phyloP scores from a whole-genome alignment of 2,113 vertebrate species.

The Acrocephalus kingi region DNA sequence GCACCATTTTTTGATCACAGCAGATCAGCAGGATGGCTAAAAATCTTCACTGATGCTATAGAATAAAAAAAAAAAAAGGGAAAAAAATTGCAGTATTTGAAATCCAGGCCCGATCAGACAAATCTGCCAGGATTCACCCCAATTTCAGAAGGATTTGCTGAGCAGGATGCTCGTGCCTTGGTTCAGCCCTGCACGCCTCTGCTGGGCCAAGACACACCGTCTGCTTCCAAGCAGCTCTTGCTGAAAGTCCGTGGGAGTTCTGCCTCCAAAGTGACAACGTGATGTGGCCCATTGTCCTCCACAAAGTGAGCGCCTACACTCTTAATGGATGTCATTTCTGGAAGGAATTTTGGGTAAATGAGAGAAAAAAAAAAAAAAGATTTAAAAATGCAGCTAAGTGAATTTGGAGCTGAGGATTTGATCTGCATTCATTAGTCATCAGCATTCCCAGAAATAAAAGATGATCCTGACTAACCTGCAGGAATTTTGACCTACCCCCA shows the following conservation, averaged over 20 bases:
- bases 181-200: not conserved
- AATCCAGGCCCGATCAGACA: not conserved
- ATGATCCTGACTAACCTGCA: not conserved
- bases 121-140: not conserved
- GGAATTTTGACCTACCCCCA: not conserved
- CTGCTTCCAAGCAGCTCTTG: constrained; percentile 1
- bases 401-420: not conserved
- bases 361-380: not conserved
- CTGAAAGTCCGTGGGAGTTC: not conserved
- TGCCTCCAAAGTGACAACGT: constrained; percentile 18
- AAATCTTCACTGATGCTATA: not conserved
- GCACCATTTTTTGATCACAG: not conserved
- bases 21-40: accelerated
- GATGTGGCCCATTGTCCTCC: constrained; percentile 4
- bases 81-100: not conserved
- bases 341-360: constrained; percentile 8
- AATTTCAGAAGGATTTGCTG: not conserved
- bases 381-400: not conserved
- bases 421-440: not conserved
- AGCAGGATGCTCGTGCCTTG: not conserved
- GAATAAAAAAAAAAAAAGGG: not conserved
- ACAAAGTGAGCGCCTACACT: not conserved
- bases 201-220: constrained; percentile 6
- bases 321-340: not conserved
- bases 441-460: not conserved